Base-by-base conservation (phyloP, 2,888 invertebrate species). In the Erynnis tages region DNA sequence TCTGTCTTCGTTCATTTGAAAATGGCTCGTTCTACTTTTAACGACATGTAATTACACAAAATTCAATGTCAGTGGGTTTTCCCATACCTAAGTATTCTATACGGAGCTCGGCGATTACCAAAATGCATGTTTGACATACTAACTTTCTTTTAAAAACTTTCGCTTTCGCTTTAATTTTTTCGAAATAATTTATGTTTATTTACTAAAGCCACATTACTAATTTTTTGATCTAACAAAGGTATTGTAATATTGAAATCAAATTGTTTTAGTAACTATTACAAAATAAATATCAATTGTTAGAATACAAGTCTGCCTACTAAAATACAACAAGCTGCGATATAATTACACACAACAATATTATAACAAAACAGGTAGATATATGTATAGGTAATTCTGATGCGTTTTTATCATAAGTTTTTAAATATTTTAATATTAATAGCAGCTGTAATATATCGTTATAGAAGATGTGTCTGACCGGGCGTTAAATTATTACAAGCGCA, bases 71-170 rank as follows among this genome's bases (percentile, higher is more conserved):
- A 16, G 10, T 34, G 2, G 7, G 17, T 38, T 29, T 38, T 21
- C 38, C 21, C 38, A 4, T 37, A 2, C 6, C 30, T 21, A 21
- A 23, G 2, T 2, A 32, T 6, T 48, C 30, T 14, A 14, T 29
- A 3, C 29, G 19, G 17, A 21, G 17, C 14, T 29, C 11, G 11
- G 16, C 10, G 40, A 49, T 32, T 32, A 49, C 40, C 13, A 41
- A 40, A 40, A 49, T 27, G 34, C 27, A 27, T 14, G 34, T 41
- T 41, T 49, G 25, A 49, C 34, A 41, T 41, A 34, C 49, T 49
- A 19, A 49, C 41, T 27, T 49, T 38, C 38, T 19, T 25, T 41
- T 49, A 21, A 16, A 8, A 35, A 50, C 49, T 49, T 50, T 50
- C 49, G 49, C 41, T 41, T 40, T 49, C 32, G 40, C 23, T 32